Evolutionary conservation across 2,888 invertebrate species (phyloP).

Genomic region (Schizotus pectinicornis): DNA sequence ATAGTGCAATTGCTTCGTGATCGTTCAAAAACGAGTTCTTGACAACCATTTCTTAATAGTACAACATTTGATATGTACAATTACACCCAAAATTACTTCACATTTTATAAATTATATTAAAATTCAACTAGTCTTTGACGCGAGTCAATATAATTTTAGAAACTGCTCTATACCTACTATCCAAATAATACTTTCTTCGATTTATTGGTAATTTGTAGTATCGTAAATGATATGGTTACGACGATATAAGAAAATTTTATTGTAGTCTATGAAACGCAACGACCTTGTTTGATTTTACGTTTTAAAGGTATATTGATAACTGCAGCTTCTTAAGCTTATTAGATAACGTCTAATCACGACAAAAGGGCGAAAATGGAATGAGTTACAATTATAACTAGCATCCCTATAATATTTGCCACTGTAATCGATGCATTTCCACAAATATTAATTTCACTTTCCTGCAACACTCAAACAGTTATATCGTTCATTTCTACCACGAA

Average conservation of each 20-base stretch:
- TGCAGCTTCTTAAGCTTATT: constrained; percentile 1
- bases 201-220: constrained; percentile 17
- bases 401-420: constrained; percentile 31
- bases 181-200: constrained; percentile 29
- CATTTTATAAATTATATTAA: constrained; percentile 56
- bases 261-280: constrained; percentile 26
- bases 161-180: constrained; percentile 32
- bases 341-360: constrained; percentile 47
- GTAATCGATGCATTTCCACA: constrained; percentile 62
- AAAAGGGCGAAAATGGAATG: constrained; percentile 45
- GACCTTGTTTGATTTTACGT: constrained; percentile 21
- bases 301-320: constrained; percentile 18
- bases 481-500: too few species aligned
- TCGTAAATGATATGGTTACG: not conserved
- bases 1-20: not conserved
- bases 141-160: constrained; percentile 37
- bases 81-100: constrained; percentile 53
- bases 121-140: constrained; percentile 53
- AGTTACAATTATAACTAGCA: constrained; percentile 41
- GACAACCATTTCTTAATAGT: constrained; percentile 26
- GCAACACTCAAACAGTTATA: constrained; percentile 40
- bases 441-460: constrained; percentile 72
- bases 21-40: not conserved
- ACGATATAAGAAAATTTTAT: constrained; percentile 24
- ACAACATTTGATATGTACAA: constrained; percentile 35